These are phyloP conservation scores for Merluccius polli DNA, from an alignment of 2,797 vertebrate genomes.

Conservation along the genomic window DNA sequence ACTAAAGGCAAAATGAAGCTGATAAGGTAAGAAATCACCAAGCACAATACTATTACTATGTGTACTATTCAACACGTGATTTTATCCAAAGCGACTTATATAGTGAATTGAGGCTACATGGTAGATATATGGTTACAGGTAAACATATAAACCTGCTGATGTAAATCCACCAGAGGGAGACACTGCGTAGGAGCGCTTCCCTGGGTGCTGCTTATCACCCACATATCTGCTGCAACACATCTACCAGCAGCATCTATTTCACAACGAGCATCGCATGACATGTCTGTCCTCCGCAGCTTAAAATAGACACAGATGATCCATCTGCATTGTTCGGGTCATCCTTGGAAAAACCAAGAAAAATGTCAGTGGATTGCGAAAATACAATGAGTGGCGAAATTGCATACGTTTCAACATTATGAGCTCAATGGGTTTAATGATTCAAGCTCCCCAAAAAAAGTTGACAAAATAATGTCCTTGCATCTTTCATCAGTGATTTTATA, in stretches of 20 bases:
- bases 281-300: not conserved
- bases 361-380: constrained; percentile 1
- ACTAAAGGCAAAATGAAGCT: not conserved
- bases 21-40: too few species aligned
- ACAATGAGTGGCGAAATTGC: too few species aligned
- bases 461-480: too few species aligned
- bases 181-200: constrained; percentile 31
- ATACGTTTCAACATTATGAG: not conserved
- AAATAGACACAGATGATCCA: not conserved
- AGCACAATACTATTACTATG: not conserved
- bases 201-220: not conserved
- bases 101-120: not conserved
- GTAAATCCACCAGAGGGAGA: constrained; percentile 57
- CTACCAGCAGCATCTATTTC: not conserved
- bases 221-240: not conserved
- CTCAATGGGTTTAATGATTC: not conserved
- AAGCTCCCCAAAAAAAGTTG: not conserved
- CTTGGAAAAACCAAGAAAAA: not conserved
- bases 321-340: not conserved
- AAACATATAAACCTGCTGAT: not conserved
- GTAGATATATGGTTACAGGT: too few species aligned
- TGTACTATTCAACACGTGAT: too few species aligned
- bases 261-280: not conserved
- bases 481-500: not conserved
- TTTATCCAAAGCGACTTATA: too few species aligned